Evolutionary conservation across 2,888 invertebrate species (phyloP), one percentile per base, ranked within the genome.

Genomic region (Himalopsyche anomala): DNA sequence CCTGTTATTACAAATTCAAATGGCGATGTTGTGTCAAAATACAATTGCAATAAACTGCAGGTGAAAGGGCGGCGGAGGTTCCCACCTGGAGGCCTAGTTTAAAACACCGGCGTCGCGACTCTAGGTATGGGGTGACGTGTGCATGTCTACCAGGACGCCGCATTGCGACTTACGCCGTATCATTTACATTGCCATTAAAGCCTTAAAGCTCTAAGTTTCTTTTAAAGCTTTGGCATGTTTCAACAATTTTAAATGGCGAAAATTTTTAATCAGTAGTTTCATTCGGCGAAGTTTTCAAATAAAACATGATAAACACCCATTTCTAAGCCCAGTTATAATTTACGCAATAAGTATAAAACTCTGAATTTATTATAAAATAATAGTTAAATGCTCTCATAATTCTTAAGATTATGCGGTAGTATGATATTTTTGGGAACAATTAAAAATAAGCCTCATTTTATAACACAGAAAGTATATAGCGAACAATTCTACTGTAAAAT

Each of bases 171-270:
- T 62, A 62, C 62, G 62, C 62, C 62, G 62, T 19, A 62, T 62
- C 62, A 62, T 62, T 62, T 62, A 62, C 62, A 62, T 62, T 62
- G 62, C 62, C 62, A 62, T 62, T 62, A 62, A 62, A 62, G 62
- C 62, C 28, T 62, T 62, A 62, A 62, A 62, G 62, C 62, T 62
- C 62, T 28, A 62, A 62, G 62, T 62, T 62, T 62, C 62, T 62
- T 62, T 62, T 62, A 19, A 62, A 62, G 62, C 62, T 62, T 8
- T 62, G 62, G 62, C 62, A 62, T 62, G 62, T 62, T 62, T 62
- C 62, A 62, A 28, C 19, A 11, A 28, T 62, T 62, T 62, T 62
- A 62, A 62, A 62, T 62, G 62, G 62, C 62, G 62, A 3, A 62
- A 62, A 62, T 62, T 62, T 62, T 62, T 62, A 62, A 62, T 62